Evolutionary conservation across 2,797 vertebrate genomes (phyloP).

Genomic region (Sebastes diaconus): DNA sequence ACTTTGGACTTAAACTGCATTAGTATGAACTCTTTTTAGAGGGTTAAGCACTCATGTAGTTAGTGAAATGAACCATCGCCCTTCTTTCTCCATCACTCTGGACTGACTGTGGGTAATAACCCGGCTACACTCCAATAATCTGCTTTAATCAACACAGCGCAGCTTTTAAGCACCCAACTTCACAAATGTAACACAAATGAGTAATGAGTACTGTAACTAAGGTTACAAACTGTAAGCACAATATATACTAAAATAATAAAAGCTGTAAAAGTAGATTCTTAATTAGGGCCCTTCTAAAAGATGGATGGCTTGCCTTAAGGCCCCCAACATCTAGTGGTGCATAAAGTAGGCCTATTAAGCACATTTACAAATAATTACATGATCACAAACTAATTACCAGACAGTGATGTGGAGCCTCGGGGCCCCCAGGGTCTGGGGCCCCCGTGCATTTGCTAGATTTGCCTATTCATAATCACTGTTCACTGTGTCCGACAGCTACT

Average conservation of each 20-base stretch:
- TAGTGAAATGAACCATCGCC: too few species aligned
- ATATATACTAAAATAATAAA: not conserved
- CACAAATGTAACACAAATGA: too few species aligned
- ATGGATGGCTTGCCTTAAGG: not conserved
- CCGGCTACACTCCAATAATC: not conserved
- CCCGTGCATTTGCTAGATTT: not conserved
- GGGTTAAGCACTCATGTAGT: not conserved
- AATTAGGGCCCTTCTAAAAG: not conserved
- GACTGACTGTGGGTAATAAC: too few species aligned
- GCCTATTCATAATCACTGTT: not conserved
- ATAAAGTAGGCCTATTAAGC: not conserved
- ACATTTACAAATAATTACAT: constrained; percentile 17
- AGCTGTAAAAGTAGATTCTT: not conserved
- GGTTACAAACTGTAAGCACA: not conserved
- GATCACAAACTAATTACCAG: not conserved
- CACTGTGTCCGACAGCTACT: not conserved
- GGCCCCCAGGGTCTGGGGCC: not conserved
- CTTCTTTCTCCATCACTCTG: too few species aligned
- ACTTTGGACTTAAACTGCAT: not conserved
- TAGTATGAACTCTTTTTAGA: not conserved
- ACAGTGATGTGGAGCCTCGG: not conserved
- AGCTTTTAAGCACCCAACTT: not conserved
- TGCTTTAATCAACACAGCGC: not conserved
- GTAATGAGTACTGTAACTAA: too few species aligned
- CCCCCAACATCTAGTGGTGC: not conserved